Evolutionary conservation across 2,113 vertebrate genomes (phyloP).

Genomic region (Xyrauchen texanus): DNA sequence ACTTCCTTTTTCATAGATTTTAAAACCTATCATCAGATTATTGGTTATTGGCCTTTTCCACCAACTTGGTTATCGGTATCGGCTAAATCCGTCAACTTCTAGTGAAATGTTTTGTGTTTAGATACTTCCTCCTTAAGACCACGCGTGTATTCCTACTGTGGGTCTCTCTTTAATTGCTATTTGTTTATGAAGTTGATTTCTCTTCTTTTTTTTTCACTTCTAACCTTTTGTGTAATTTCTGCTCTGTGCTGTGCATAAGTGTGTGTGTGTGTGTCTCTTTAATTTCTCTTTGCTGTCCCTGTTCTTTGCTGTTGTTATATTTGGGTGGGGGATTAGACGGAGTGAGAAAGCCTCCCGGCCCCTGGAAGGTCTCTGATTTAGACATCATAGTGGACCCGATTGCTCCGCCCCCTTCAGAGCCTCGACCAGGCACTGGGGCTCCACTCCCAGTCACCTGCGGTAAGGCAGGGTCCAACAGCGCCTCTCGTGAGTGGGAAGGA

Average conservation of each 20-base stretch:
- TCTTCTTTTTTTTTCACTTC: slow-evolving; percentile 15
- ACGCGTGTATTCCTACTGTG: slow-evolving; percentile 6
- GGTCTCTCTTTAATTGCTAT: neutral
- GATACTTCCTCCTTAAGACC: neutral
- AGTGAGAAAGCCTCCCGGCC: slow-evolving; percentile 81
- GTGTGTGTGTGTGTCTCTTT: neutral
- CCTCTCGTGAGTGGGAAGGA: slow-evolving; percentile 76
- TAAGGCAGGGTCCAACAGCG: slow-evolving; percentile 68
- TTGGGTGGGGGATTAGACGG: slow-evolving; percentile 56
- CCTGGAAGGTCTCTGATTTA: slow-evolving; percentile 93
- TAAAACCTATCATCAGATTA: no score
- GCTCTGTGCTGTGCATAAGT: slow-evolving; percentile 10
- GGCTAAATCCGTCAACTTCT: no score
- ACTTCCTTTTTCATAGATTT: no score
- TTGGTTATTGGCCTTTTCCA: no score
- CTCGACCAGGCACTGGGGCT: slow-evolving; percentile 73
- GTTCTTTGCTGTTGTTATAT: slow-evolving; percentile 37
- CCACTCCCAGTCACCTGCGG: slow-evolving; percentile 56
- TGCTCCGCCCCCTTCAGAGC: slow-evolving; percentile 68
- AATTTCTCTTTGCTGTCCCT: slow-evolving; percentile 33
- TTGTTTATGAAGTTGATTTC: slow-evolving; percentile 36
- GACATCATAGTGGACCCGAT: slow-evolving; percentile 84
- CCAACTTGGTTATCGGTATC: no score
- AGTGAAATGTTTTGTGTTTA: no score
- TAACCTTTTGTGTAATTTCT: slow-evolving; percentile 48